Conservation (phyloP, 2,113 vertebrate species). For the Campylomormyrus numenius region DNA sequence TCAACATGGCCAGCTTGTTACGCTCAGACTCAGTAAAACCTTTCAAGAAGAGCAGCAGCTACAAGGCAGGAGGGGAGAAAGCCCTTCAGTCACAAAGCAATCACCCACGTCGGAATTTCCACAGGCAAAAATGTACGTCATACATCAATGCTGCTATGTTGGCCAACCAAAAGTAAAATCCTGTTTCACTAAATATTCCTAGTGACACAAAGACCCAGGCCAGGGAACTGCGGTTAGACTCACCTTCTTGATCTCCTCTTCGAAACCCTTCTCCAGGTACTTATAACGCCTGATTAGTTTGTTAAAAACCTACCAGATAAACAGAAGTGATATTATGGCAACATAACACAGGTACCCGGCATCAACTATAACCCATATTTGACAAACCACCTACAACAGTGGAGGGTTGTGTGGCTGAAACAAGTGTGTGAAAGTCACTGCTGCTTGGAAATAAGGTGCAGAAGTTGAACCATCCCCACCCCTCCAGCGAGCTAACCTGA, state of each 20-base stretch:
- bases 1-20: slow-evolving; percentile 96
- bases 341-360: background rate
- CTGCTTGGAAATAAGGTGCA: background rate
- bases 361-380: background rate
- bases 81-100: background rate
- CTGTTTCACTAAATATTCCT: background rate
- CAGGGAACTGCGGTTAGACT: slow-evolving; percentile 10
- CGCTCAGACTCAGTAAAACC: slow-evolving; percentile 97
- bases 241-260: slow-evolving; percentile 99
- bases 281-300: slow-evolving; percentile 99
- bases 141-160: background rate
- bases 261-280: slow-evolving; percentile 99
- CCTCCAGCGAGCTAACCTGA: slow-evolving; percentile 66
- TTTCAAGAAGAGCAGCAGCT: slow-evolving; percentile 97
- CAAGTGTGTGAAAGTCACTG: background rate
- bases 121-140: background rate
- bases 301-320: slow-evolving; percentile 84
- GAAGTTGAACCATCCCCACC: background rate
- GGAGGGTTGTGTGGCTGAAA: background rate
- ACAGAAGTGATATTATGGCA: background rate
- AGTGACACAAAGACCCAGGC: background rate
- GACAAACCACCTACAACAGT: background rate
- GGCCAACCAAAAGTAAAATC: background rate
- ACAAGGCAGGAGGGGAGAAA: slow-evolving; percentile 16
- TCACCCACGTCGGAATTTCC: background rate